Conservation (phyloP, 1,140 invertebrate genomes). For the Euura saliciscinereae region DNA sequence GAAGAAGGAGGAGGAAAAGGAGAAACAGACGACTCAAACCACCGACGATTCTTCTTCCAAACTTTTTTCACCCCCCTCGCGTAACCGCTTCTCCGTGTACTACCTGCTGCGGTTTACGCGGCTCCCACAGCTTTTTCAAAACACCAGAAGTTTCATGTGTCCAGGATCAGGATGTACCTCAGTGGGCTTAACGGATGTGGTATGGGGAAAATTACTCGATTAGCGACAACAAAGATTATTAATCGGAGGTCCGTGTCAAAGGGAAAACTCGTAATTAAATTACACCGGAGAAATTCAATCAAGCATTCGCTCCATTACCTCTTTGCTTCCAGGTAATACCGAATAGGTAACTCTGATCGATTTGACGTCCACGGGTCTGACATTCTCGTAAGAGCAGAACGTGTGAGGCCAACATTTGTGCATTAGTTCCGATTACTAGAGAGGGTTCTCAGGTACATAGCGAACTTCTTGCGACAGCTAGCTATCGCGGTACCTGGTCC, state of each 20-base stretch:
- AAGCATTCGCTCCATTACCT: no score
- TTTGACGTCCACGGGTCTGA: neutral
- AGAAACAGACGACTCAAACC: neutral
- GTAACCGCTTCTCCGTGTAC: slow-evolving; percentile 11
- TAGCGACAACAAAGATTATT: neutral
- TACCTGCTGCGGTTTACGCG: neutral
- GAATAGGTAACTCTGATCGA: neutral
- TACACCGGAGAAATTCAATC: neutral
- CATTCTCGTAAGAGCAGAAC: neutral
- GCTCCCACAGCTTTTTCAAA: no score
- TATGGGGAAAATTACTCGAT: neutral
- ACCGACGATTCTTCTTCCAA: neutral
- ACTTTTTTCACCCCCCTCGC: slow-evolving; percentile 8
- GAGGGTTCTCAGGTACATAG: neutral
- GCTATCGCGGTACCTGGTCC: neutral
- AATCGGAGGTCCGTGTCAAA: neutral
- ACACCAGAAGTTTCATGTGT: neutral
- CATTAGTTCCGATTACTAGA: neutral
- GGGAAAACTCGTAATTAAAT: neutral
- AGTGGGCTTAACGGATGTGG: neutral
- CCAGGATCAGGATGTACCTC: neutral
- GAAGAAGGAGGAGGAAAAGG: slow-evolving; percentile 12
- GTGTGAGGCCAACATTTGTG: no score
- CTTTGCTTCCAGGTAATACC: no score
- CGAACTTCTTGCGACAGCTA: neutral